Evolutionary conservation across 1,140 invertebrate genomes (phyloP), one percentile per base, ranked within the genome.

Genomic region (Bactericera cockerelli): DNA sequence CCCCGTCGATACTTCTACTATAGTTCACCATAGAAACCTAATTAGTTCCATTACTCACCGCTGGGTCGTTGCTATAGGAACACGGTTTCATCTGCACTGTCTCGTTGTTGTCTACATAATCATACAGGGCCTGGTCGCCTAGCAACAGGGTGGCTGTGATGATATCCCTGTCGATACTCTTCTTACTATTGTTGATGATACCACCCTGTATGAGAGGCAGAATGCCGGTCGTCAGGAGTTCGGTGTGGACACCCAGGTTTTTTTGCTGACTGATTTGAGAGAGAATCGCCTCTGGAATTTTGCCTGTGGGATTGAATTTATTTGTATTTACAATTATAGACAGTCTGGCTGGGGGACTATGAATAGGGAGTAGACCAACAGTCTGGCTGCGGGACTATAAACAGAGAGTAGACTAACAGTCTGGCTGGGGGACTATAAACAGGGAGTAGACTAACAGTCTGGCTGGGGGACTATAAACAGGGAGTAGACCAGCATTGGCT

Each of bases 11-110:
- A n/a, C n/a, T n/a, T n/a, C n/a, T n/a, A n/a, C n/a, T n/a, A n/a
- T n/a, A n/a, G n/a, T n/a, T n/a, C n/a, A n/a, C n/a, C n/a, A n/a
- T n/a, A n/a, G n/a, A n/a, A n/a, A n/a, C n/a, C n/a, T n/a, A n/a
- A n/a, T n/a, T n/a, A n/a, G n/a, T n/a, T n/a, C n/a, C n/a, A n/a
- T 62, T 59, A 2, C 26, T 60, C 54, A 19, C 55, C 26, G 19
- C 24, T 56, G 26, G 24, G 13, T 59, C 14, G n/a, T 60, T 60
- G 19, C 1, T 39, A 26, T 22, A 28, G 13, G 14, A 24, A 4
- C 58, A 57, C 13, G 49, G 24, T 16, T 25, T 56, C 22, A 25
- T 57, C 55, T 14, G 24, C 3, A 26, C 22, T 21, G 19, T 4
- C 55, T 42, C 11, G 22, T 55, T 60, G 11, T 14, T 2, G 19